Evolutionary conservation across 2,797 vertebrate genomes (phyloP), one percentile per base, ranked within the genome.

Genomic region (Enteromius afrohamiltoni): DNA sequence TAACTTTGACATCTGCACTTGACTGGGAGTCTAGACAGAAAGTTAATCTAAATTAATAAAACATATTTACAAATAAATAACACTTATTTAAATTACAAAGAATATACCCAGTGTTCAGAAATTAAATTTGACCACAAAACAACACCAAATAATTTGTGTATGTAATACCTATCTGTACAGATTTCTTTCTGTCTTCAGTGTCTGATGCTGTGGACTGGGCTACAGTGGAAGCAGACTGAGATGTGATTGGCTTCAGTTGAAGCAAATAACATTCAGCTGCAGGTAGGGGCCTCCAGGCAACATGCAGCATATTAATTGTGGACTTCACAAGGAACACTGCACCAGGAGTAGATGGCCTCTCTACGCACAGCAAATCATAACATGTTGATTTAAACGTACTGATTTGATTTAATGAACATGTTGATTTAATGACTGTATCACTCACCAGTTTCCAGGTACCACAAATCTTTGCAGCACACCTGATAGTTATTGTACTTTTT

Each of bases 401-500:
- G n/a, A 75, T 16, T 51, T 51, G 17, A 53, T 53, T 53, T 19
- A 7, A 53, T 21, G 6, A 47, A 53, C 49, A 19, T 53, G 29
- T 53, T 55, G 13, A 21, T 14, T 14, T 37, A 37, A 75, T 37
- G 11, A 37, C 21, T 16, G 49, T n/a, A 3, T 85, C 87, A 92
- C 95, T 94, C 92, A 99, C 98, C 97, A 85, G 97, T 98, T 93
- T 99, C 98, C 91, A 99, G 95, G 91, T 96, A 99, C 97, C 98
- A 99, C 85, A 99, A 95, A 91, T 99, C 98, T 89, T 97, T 98
- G 93, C 97, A 98, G 95, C 98, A 99, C 81, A 99, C 97, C 93
- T 99, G 98, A 94, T 96, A 97, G 91, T 96, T 97, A 92, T 97
- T 96, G 89, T 92, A 97, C 92, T 98, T 99, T 76, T 95, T 95